Base-by-base conservation (phyloP, 1,140 invertebrate genomes). In the Zaprionus taronus region DNA sequence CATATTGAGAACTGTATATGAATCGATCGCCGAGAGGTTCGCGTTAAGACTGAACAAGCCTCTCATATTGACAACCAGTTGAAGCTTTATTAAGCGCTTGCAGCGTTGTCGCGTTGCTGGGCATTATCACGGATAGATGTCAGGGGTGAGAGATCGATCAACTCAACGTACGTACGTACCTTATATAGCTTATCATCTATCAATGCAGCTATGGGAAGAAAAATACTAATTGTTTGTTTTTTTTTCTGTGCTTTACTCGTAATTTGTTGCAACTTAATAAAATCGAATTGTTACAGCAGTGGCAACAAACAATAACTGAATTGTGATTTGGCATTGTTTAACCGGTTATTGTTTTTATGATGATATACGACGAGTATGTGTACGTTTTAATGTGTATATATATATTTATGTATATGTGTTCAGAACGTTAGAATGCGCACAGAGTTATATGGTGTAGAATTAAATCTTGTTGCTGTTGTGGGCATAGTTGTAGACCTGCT, bases 401-500 rank as follows among this genome's bases (percentile, higher is more conserved):
- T 51, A 24, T 51, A 11, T 60, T 60, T 71, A 38, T 63, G 57
- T 65, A 58, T 60, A 24, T 76, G 44, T 72, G 62, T 36, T 53
- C 65, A 60, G 58, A 71, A 64, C 38, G 44, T 60, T 72, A 51
- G 22, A 26, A 61, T 38, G 56, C 34, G 57, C 74, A 67, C 57
- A 65, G 55, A 69, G 51, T 12, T 57, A 34, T 26, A 80, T 34
- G 31, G 31, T 72, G 38, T 65, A 44, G 49, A 64, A 58, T 64
- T 90, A 89, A 89, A 90, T 90, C 56, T 89, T 89, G 79, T 79
- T 84, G 68, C 70, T 70, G 78, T 81, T 90, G 81, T 89, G 72
- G 36, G 84, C 84, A 75, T 89, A 89, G 66, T 90, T 84, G 69
- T 92, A 92, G 79, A 92, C 91, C 17, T 91, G 91, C 84, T 92